These are phyloP conservation scores for Cettia cetti DNA, from an alignment of 2,113 vertebrate species.

Conservation along the genomic window DNA sequence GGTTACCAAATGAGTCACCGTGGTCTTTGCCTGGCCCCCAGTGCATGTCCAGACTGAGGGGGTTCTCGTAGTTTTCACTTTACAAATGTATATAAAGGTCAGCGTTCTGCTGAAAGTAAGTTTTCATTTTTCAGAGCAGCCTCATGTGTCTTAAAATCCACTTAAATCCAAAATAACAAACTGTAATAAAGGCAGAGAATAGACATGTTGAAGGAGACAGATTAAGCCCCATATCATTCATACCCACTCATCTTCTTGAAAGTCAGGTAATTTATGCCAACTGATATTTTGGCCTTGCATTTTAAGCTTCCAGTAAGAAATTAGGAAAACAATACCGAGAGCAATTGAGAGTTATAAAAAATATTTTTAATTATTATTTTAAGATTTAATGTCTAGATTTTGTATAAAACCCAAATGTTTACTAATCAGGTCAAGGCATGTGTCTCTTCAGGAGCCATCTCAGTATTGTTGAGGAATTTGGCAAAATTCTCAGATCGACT, in stretches of 20 bases:
- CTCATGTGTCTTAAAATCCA: not conserved
- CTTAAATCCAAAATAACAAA: not conserved
- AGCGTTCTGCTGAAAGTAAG: not conserved
- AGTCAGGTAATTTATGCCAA: not conserved
- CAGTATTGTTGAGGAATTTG: not conserved
- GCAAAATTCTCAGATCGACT: constrained; percentile 11
- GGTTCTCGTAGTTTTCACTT: not conserved
- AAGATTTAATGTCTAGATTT: not conserved
- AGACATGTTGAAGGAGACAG: not conserved
- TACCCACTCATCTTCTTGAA: not conserved
- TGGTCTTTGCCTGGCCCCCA: not conserved
- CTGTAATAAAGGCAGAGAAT: not conserved
- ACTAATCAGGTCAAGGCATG: constrained; percentile 31
- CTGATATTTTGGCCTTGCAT: not conserved
- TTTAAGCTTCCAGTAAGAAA: constrained; percentile 17
- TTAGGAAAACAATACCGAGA: not conserved
- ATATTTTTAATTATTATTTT: not conserved
- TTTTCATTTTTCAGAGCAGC: not conserved
- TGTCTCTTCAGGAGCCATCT: constrained; percentile 4
- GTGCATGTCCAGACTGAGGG: accelerated
- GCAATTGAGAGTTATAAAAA: not conserved
- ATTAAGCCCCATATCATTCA: not conserved
- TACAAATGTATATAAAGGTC: not conserved
- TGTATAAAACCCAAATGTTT: constrained; percentile 24
- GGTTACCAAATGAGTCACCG: not conserved